A percentile compares a stretch with the other conserved stretches of the same genome.
Conservation (phyloP, 2,888 invertebrate genomes). For the Hypsopygia costalis region DNA sequence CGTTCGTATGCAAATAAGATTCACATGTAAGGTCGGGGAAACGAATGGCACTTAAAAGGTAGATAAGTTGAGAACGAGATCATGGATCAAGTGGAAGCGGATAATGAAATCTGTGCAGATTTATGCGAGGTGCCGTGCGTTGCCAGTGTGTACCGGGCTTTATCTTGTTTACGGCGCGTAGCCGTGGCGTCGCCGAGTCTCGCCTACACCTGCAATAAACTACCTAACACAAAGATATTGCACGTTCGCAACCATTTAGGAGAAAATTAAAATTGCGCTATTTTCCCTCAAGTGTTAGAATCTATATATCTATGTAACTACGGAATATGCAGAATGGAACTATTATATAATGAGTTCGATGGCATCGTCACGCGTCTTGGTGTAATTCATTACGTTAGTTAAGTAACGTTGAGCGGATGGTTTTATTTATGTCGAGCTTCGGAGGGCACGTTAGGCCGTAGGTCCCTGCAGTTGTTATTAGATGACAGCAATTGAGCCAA, state of each 20-base stretch:
- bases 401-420: no score
- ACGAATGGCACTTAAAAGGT: constrained; percentile 24
- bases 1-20: no score
- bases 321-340: no score
- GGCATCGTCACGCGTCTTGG: no score
- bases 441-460: no score
- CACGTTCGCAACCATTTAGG: constrained; percentile 12
- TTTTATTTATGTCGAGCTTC: no score
- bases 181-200: constrained; percentile 41
- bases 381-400: no score
- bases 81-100: constrained; percentile 35
- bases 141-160: constrained; percentile 25
- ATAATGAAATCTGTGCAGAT: constrained; percentile 55
- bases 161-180: constrained; percentile 55
- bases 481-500: no score
- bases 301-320: no score
- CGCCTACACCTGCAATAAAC: constrained; percentile 28
- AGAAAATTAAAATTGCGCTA: constrained; percentile 2
- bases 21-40: not conserved
- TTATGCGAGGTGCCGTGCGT: constrained; percentile 47
- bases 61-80: constrained; percentile 37
- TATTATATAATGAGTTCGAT: no score
- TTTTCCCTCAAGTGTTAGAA: no score
- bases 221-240: constrained; percentile 30
- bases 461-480: no score